Evolutionary conservation across 2,888 invertebrate genomes (phyloP), one percentile per base, ranked within the genome.

Genomic region (Hyposoter didymator): DNA sequence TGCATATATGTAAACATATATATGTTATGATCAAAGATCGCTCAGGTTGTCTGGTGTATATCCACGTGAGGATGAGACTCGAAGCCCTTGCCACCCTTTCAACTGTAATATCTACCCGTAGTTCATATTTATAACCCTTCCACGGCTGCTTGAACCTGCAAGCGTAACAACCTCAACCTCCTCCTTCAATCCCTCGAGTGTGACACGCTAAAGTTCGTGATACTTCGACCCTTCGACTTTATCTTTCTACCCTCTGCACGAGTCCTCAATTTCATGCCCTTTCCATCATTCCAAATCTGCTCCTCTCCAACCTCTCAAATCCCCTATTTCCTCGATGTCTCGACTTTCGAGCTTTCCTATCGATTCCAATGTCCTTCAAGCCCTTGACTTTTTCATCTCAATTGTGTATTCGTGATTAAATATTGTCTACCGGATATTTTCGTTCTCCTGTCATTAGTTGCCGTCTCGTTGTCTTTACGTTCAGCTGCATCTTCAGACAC

Each of bases 151-250:
- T 73, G 47, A 75, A 76, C 39, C 52, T 39, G 39, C 39, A 67
- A 19, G 66, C 72, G 22, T 47, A 43, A 22, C 66, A 22, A 66
- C 78, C 52, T 52, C 39, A 64, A 52, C 39, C 52, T 22, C 59
- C 76, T 76, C 43, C 62, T 81, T 52, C 47, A 76, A 47, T 62
- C 59, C n/a, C 78, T 83, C 67, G 78, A 85, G 81, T 76, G 73
- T 52, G 62, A 39, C 45, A 73, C 76, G 28, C 67, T 52, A 74
- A 86, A 81, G 84, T 84, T 84, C 64, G 74, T 19, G 69, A 74
- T 74, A 70, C 74, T 74, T 43, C 43, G 10, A 52, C 70, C 76
- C 69, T n/a, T 47, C 28, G 22, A 39, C 39, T 55, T n/a, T 17
- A 22, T 55, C 55, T 69, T 28, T 43, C n/a, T 47, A 43, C 32